Evolutionary conservation across 2,797 vertebrate genomes (phyloP).

Genomic region (Scyliorhinus canicula): DNA sequence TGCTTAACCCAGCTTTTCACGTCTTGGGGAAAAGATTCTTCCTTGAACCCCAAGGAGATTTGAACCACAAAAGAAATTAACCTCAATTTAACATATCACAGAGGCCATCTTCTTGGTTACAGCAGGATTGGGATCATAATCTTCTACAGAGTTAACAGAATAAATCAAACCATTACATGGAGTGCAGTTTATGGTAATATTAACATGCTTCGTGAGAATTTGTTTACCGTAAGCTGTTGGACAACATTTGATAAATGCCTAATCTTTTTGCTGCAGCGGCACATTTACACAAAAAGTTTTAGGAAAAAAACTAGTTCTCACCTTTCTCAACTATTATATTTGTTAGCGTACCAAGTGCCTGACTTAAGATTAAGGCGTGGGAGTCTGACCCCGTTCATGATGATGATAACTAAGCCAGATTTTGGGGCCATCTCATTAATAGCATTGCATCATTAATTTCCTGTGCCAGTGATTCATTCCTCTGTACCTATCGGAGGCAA

Average conservation of each 20-base stretch:
- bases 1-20: too few species aligned
- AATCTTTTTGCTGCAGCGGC: background rate
- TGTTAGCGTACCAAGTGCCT: background rate
- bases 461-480: background rate
- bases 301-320: background rate
- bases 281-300: background rate
- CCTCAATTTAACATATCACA: background rate
- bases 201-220: background rate
- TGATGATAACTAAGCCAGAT: background rate
- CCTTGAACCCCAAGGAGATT: background rate
- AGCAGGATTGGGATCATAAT: background rate
- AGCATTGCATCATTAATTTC: background rate
- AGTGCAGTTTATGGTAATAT: background rate
- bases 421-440: background rate
- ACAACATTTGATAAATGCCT: background rate
- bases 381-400: background rate
- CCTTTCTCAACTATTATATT: background rate
- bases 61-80: background rate
- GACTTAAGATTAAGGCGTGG: background rate
- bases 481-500: background rate
- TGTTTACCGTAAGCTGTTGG: background rate
- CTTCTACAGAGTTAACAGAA: background rate
- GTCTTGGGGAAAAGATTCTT: background rate
- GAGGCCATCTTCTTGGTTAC: background rate
- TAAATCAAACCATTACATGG: background rate